Conservation (phyloP, 2,797 vertebrate species). For the Poeciliopsis gracilis region DNA sequence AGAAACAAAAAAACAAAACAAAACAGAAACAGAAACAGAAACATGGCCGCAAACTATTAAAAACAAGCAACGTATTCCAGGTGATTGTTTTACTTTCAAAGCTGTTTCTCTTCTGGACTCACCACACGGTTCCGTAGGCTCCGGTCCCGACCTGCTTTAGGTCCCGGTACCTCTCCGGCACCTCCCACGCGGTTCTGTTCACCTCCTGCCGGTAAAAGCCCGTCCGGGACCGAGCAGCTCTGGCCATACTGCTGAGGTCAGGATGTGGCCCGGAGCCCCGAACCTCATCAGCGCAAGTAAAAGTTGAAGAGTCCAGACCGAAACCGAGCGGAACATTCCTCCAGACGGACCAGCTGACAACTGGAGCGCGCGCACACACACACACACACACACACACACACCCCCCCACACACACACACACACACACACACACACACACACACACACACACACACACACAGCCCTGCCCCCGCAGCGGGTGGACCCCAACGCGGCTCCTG, state of each 20-base stretch:
- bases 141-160: slow-evolving; percentile 92
- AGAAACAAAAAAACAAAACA: not conserved
- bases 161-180: slow-evolving; percentile 89
- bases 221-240: slow-evolving; percentile 76
- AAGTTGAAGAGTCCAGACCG: not conserved
- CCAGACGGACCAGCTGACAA: slow-evolving; percentile 27
- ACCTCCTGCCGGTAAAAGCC: slow-evolving; percentile 92
- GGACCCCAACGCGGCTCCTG: slow-evolving; percentile 14
- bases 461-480: slow-evolving; percentile 4
- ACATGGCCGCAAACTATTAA: not conserved
- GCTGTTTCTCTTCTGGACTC: slow-evolving; percentile 42
- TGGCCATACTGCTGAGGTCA: slow-evolving; percentile 75
- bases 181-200: slow-evolving; percentile 91
- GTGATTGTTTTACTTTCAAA: not conserved
- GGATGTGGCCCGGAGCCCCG: not conserved
- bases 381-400: no score
- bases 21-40: not conserved
- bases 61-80: not conserved
- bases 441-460: no score
- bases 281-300: slow-evolving; percentile 17
- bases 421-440: no score
- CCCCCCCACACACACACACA: no score
- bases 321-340: slow-evolving; percentile 26
- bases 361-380: not conserved
- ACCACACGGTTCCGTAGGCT: slow-evolving; percentile 96